These are phyloP conservation scores for Onychorhynchus coronatus DNA, from an alignment of 2,113 vertebrate genomes.

Conservation along the genomic window DNA sequence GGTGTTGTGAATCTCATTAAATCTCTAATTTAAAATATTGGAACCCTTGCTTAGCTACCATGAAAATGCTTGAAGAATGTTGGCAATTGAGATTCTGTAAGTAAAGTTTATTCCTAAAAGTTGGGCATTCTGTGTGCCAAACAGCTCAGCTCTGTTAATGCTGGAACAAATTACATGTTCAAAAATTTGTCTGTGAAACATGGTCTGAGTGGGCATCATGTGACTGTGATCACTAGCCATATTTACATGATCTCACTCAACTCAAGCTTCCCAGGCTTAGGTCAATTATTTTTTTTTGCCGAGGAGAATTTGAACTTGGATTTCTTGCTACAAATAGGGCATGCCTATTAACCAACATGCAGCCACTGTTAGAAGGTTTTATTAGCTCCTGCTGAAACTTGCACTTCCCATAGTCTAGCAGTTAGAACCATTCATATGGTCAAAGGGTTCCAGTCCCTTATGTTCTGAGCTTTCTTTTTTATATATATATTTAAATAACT, in stretches of 20 bases:
- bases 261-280: background rate
- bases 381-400: background rate
- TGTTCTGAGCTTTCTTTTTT: background rate
- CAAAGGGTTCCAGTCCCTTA: background rate
- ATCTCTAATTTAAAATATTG: background rate
- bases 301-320: background rate
- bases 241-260: constrained; percentile 9
- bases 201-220: background rate
- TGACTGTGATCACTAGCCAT: background rate
- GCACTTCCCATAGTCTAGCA: background rate
- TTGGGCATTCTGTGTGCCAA: background rate
- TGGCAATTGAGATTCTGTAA: background rate
- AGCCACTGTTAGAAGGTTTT: background rate
- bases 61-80: background rate
- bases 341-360: background rate
- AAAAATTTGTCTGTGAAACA: background rate
- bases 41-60: background rate
- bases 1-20: background rate
- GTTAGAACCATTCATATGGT: background rate
- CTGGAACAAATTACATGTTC: background rate
- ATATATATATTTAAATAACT: background rate
- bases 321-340: background rate
- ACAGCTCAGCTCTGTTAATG: background rate
- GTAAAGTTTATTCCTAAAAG: background rate
- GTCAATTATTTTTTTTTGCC: constrained; percentile 31